These are phyloP conservation scores for Sebastes steindachneri DNA, from an alignment of 2,797 vertebrate species.

Conservation along the genomic window DNA sequence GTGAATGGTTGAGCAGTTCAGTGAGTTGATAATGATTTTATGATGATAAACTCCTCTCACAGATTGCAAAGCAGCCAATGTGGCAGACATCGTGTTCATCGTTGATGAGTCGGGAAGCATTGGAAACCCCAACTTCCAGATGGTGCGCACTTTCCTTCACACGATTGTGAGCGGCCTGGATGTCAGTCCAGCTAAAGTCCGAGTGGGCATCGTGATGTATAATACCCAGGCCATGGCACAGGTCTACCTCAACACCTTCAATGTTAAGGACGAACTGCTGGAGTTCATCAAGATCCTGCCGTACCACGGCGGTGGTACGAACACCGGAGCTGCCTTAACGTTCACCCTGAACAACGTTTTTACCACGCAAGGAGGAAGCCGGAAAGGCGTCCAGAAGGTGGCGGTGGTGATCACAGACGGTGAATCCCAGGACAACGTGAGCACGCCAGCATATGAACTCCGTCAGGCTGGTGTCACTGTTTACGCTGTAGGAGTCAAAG, in stretches of 20 bases:
- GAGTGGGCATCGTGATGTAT: constrained; percentile 83
- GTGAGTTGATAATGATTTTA: not conserved
- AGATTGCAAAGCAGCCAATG: constrained; percentile 77
- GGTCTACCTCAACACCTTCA: constrained; percentile 75
- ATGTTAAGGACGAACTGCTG: constrained; percentile 66
- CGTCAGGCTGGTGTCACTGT: constrained; percentile 71
- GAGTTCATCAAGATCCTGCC: constrained; percentile 76
- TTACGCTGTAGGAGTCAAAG: constrained; percentile 78
- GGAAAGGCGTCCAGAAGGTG: constrained; percentile 75
- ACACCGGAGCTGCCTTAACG: constrained; percentile 67
- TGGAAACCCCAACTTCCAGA: constrained; percentile 69
- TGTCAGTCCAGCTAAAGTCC: constrained; percentile 47
- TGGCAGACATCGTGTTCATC: constrained; percentile 85
- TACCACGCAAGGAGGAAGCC: constrained; percentile 62
- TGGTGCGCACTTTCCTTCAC: constrained; percentile 76
- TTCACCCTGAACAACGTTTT: constrained; percentile 77
- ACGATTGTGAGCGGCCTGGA: constrained; percentile 72
- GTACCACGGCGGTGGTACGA: constrained; percentile 61
- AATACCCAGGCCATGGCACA: constrained; percentile 44
- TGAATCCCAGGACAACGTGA: constrained; percentile 76
- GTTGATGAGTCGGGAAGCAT: constrained; percentile 80
- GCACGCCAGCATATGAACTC: constrained; percentile 63
- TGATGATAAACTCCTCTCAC: constrained; percentile 5
- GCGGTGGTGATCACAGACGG: constrained; percentile 83
- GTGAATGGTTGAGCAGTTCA: not conserved